A percentile compares a stretch with the other conserved stretches of the same genome.
These are phyloP conservation scores for Macrotis lagotis DNA, from an alignment of 2,113 vertebrate species.

Conservation along the genomic window DNA sequence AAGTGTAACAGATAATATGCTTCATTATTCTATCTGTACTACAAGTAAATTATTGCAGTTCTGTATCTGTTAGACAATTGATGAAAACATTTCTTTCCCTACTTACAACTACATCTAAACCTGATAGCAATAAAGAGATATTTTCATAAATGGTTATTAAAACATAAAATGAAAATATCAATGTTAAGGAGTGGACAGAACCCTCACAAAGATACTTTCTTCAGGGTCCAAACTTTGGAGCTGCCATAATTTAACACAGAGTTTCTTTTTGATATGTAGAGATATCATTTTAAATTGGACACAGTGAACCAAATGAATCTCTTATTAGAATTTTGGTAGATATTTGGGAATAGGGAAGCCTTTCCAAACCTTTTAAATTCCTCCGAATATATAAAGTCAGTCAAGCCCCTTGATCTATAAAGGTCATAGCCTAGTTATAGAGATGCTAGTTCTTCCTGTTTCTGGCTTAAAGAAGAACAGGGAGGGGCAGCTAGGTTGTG, in stretches of 20 bases:
- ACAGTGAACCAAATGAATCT: not conserved
- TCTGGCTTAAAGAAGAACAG: not conserved
- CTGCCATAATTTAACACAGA: not conserved
- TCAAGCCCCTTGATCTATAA: not conserved
- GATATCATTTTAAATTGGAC: not conserved
- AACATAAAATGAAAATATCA: slow-evolving; percentile 13
- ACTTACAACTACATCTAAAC: not conserved
- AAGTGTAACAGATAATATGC: not conserved
- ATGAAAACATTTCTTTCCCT: slow-evolving; percentile 46
- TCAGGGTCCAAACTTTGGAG: slow-evolving; percentile 25
- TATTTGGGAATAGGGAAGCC: not conserved
- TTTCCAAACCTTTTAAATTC: not conserved
- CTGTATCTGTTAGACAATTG: not conserved
- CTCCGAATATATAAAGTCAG: not conserved
- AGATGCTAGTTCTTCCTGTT: not conserved
- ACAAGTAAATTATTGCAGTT: slow-evolving; percentile 23
- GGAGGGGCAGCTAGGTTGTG: no score
- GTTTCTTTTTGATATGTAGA: not conserved
- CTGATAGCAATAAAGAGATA: slow-evolving; percentile 18
- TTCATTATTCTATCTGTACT: slow-evolving; percentile 9
- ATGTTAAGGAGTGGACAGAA: slow-evolving; percentile 31
- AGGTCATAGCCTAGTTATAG: not conserved
- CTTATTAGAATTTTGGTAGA: slow-evolving; percentile 15
- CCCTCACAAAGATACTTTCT: slow-evolving; percentile 24
- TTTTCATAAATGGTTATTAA: slow-evolving; percentile 55